Evolutionary conservation across 2,888 invertebrate species (phyloP).

Genomic region (Pristionchus fissidentatus): DNA sequence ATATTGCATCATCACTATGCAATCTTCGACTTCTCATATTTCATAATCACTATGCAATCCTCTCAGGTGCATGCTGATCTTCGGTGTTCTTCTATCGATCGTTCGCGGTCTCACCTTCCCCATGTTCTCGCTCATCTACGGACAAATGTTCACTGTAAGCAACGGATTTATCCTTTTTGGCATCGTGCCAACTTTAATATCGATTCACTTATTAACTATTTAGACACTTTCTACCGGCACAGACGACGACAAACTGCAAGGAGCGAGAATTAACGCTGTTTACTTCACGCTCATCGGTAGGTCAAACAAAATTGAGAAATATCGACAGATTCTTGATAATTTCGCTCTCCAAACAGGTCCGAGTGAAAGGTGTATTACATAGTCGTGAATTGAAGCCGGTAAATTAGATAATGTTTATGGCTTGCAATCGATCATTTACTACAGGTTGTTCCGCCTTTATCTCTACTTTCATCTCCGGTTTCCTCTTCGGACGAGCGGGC

Average conservation of each 20-base stretch:
- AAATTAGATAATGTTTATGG: too few relatives aligned
- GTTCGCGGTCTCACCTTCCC: slow-evolving; percentile 71
- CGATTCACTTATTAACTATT: neutral
- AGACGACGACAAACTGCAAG: slow-evolving; percentile 48
- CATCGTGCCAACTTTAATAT: neutral
- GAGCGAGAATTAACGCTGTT: slow-evolving; percentile 49
- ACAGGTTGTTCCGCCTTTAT: slow-evolving; percentile 23
- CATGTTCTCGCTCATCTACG: slow-evolving; percentile 71
- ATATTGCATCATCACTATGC: too few relatives aligned
- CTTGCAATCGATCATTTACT: neutral
- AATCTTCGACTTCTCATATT: too few relatives aligned
- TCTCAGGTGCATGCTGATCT: slow-evolving; percentile 51
- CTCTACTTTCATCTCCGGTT: slow-evolving; percentile 55
- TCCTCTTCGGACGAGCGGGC: slow-evolving; percentile 63
- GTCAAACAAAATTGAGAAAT: neutral
- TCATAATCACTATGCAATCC: neutral
- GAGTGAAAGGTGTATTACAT: neutral
- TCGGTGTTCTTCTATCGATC: slow-evolving; percentile 63
- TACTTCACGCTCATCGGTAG: slow-evolving; percentile 53
- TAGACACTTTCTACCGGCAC: slow-evolving; percentile 47
- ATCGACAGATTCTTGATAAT: neutral
- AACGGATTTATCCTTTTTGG: too few relatives aligned
- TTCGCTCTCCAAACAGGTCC: neutral
- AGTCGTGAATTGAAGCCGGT: too few relatives aligned
- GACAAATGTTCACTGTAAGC: slow-evolving; percentile 64